Evolutionary conservation across 2,113 vertebrate species (phyloP), one percentile per base, ranked within the genome.

Genomic region (Jaculus jaculus): DNA sequence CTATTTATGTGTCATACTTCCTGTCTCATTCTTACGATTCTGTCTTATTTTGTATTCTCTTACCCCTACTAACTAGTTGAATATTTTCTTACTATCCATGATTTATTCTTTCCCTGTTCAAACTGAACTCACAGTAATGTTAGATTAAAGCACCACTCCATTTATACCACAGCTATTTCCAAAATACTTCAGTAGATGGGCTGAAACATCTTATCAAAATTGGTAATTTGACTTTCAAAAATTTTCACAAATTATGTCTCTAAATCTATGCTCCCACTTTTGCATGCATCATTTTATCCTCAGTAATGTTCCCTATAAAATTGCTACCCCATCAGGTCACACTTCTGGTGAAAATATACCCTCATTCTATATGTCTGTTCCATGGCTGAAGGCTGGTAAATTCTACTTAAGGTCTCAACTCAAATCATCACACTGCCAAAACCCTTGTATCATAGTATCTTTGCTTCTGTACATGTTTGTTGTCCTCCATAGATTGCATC

Each of bases 171-270:
- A 77, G 17, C 16, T 84, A 47, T 73, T 78, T 92, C 87, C 63
- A 78, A 88, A 94, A 88, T 90, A 28, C 47, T 74, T 92, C 54
- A 72, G 11, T 8, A 3, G 34, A 32, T 77, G 30, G 28, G 23
- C 39, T 75, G 34, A 86, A 91, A 84, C 18, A 18, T 61, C 37
- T 93, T 83, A 21, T 93, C 30, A 84, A 73, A 94, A 94, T 75
- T 86, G n/a, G 60, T 79, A 83, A 39, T 3, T 69, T 77, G 58
- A n/a, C 51, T 95, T 77, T 92, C 37, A 60, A 37, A 51, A 42
- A 74, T 17, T 74, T 73, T 84, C 63, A 75, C 15, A 66, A 95
- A 42, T 3, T 42, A 61, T 32, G 39, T 71, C 32, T 54, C 26
- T 89, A 7, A 42, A 58, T 65, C 37, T 54, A 30, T 86, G 9